Percentiles rank a stretch among this genome's conserved stretches.
These are phyloP conservation scores for Drosophila fungiperda DNA, from an alignment of 2,888 invertebrate species.

Conservation along the genomic window DNA sequence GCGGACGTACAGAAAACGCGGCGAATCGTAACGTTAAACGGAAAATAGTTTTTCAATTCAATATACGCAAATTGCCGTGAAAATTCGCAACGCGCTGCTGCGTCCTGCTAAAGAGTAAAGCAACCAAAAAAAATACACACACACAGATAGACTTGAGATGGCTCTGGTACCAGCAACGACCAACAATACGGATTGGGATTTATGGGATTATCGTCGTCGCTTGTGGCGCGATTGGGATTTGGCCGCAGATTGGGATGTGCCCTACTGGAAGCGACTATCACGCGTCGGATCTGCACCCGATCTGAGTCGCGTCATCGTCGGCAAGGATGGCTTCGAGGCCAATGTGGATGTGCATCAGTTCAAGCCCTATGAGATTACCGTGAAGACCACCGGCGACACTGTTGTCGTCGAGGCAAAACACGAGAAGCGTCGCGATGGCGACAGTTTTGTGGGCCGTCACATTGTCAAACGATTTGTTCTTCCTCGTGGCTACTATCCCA, in stretches of 20 bases:
- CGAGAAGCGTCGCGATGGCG: constrained; percentile 89
- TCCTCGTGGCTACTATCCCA: constrained; percentile 89
- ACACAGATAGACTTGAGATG: constrained; percentile 62
- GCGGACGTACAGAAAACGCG: constrained; percentile 74
- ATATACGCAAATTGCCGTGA: constrained; percentile 23
- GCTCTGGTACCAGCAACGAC: constrained; percentile 81
- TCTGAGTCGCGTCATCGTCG: constrained; percentile 84
- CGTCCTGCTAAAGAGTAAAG: constrained; percentile 54
- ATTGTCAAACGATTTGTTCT: constrained; percentile 90
- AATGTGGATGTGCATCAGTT: constrained; percentile 89
- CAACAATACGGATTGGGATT: constrained; percentile 81
- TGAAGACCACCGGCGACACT: constrained; percentile 88
- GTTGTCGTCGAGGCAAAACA: constrained; percentile 90
- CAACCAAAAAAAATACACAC: constrained; percentile 6
- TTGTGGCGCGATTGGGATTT: constrained; percentile 84
- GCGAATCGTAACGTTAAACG: constrained; percentile 50
- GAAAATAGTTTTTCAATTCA: constrained; percentile 36
- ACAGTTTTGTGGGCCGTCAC: constrained; percentile 92
- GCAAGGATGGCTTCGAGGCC: constrained; percentile 89
- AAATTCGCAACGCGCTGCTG: constrained; percentile 63
- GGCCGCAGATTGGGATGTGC: constrained; percentile 82
- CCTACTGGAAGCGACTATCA: constrained; percentile 83
- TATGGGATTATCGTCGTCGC: constrained; percentile 84
- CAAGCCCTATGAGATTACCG: constrained; percentile 88
- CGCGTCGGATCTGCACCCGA: constrained; percentile 84